A percentile compares a stretch with the other conserved stretches of the same genome.
These are phyloP conservation scores for Daktulosphaira vitifoliae DNA, from an alignment of 1,140 invertebrate genomes.

Conservation along the genomic window DNA sequence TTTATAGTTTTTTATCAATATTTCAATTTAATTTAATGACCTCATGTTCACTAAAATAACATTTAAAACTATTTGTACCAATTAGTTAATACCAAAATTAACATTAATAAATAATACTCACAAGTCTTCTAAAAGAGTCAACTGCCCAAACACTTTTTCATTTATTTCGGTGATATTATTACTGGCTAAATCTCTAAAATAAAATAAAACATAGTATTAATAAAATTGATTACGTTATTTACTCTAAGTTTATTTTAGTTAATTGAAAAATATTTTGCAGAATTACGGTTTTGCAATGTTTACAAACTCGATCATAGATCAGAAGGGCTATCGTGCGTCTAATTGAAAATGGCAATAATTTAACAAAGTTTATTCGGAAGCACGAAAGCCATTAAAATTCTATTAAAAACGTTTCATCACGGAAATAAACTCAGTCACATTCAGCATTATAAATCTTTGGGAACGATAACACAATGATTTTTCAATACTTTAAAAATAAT, in stretches of 20 bases:
- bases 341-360: neutral
- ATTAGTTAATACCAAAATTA: too few species aligned
- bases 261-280: too few species aligned
- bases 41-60: too few species aligned
- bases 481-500: too few species aligned
- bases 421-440: neutral
- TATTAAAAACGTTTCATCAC: neutral
- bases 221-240: too few species aligned
- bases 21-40: too few species aligned
- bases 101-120: slow-evolving; percentile 42
- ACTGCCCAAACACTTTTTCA: slow-evolving; percentile 44
- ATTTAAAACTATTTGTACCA: too few species aligned
- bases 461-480: too few species aligned
- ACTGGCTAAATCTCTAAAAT: slow-evolving; percentile 44
- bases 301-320: too few species aligned
- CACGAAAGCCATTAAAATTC: neutral
- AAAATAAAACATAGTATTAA: slow-evolving; percentile 33
- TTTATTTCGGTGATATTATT: slow-evolving; percentile 48
- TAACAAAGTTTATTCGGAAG: neutral
- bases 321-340: neutral
- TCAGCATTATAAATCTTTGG: neutral
- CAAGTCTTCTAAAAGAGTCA: slow-evolving; percentile 47
- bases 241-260: too few species aligned
- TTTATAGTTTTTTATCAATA: too few species aligned
- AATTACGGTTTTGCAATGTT: too few species aligned